Percentiles rank a stretch among this genome's conserved stretches.
These are phyloP conservation scores for Enteromius mattozi DNA, from an alignment of 2,797 vertebrate genomes.

Conservation along the genomic window DNA sequence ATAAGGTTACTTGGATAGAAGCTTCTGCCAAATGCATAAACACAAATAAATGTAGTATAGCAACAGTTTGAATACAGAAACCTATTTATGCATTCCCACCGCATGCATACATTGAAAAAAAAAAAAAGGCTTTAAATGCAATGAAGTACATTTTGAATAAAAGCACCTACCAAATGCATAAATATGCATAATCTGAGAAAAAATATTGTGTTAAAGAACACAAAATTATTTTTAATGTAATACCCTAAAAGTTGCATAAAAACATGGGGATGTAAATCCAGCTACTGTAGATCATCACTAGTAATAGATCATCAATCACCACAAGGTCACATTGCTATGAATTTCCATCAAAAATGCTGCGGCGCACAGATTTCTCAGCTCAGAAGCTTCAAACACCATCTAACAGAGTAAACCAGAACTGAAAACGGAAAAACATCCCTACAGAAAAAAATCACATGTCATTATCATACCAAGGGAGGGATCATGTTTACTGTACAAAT, in stretches of 20 bases:
- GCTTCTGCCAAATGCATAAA: neutral
- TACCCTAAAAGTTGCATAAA: neutral
- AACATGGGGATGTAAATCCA: neutral
- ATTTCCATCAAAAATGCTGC: neutral
- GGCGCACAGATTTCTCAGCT: neutral
- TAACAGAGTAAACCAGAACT: slow-evolving; percentile 9
- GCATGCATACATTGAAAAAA: neutral
- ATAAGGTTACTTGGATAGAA: neutral
- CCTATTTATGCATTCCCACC: neutral
- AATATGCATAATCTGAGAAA: neutral
- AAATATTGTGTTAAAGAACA: neutral
- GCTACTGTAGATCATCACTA: neutral
- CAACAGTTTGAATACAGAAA: neutral
- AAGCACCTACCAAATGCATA: neutral
- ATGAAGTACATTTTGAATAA: neutral
- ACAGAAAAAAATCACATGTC: slow-evolving; percentile 1
- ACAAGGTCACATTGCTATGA: neutral
- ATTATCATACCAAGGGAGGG: slow-evolving; percentile 52
- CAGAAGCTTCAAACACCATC: neutral
- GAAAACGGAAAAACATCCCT: slow-evolving; percentile 10
- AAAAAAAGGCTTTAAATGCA: neutral
- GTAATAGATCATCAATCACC: neutral
- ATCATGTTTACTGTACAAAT: slow-evolving; percentile 53
- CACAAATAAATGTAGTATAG: neutral
- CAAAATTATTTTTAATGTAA: neutral